Percentiles rank a stretch among this genome's conserved stretches.
Evolutionary conservation across 2,888 invertebrate genomes (phyloP).

Genomic region (Argyra leucocephala): DNA sequence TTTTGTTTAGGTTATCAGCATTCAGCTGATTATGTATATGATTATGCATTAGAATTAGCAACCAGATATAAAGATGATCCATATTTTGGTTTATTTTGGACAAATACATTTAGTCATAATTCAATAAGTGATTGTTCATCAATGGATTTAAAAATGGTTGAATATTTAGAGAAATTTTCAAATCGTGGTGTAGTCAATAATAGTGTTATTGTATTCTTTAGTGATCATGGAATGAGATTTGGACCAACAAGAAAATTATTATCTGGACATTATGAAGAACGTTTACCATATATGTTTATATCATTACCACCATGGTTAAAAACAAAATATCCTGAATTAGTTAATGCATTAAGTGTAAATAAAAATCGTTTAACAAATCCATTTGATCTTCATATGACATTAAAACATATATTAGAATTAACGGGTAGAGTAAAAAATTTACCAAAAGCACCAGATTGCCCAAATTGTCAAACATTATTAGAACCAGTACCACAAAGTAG

Average conservation of each 20-base stretch:
- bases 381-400: constrained; percentile 64
- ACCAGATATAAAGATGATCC: constrained; percentile 52
- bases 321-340: constrained; percentile 47
- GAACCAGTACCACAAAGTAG: constrained; percentile 50
- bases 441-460: constrained; percentile 49
- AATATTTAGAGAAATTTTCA: constrained; percentile 51
- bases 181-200: constrained; percentile 53
- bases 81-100: constrained; percentile 70
- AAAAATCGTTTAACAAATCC: constrained; percentile 60
- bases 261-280: constrained; percentile 68
- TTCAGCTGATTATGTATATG: constrained; percentile 59
- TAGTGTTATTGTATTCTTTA: constrained; percentile 61
- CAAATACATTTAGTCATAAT: constrained; percentile 67
- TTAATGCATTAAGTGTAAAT: constrained; percentile 51
- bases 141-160: constrained; percentile 54
- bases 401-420: constrained; percentile 52
- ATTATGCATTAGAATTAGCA: constrained; percentile 59
- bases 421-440: constrained; percentile 43
- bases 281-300: constrained; percentile 63
- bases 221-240: constrained; percentile 71
- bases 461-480: constrained; percentile 57
- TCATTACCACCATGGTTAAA: constrained; percentile 57
- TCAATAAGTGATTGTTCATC: constrained; percentile 56
- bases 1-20: constrained; percentile 54
- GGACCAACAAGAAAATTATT: constrained; percentile 59